Conservation (phyloP, 2,113 vertebrate genomes). For the Odocoileus hemionus region DNA sequence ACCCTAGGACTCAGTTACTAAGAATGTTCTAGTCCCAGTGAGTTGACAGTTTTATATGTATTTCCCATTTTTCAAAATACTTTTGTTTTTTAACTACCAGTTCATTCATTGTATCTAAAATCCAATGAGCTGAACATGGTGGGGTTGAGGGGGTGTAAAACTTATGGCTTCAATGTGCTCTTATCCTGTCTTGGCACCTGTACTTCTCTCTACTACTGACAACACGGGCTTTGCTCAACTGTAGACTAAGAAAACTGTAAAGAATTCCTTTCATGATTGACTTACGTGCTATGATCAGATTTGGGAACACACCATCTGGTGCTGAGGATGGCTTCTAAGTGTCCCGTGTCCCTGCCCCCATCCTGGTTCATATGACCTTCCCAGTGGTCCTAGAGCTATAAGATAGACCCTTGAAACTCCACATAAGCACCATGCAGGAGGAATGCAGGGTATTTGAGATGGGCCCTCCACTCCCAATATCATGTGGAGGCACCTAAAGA, state of each 20-base stretch:
- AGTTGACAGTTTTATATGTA: background rate
- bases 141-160: background rate
- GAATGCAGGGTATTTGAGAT: accelerated
- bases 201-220: background rate
- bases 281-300: background rate
- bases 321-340: background rate
- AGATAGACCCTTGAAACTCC: background rate
- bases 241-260: background rate
- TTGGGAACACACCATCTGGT: background rate
- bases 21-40: background rate
- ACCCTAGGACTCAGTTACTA: background rate
- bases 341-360: background rate
- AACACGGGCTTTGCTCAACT: background rate
- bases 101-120: background rate
- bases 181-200: background rate
- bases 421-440: too few species aligned
- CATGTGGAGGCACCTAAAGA: too few species aligned
- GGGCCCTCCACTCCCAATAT: accelerated
- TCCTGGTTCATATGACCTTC: background rate
- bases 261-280: background rate
- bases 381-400: background rate
- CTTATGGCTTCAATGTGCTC: accelerated
- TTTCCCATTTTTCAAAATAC: background rate
- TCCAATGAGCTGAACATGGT: background rate
- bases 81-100: background rate